A percentile compares a stretch with the other conserved stretches of the same genome.
phyloP scores from a whole-genome alignment of 2,797 vertebrate species.

The Pseudotriccus pelzelni region DNA sequence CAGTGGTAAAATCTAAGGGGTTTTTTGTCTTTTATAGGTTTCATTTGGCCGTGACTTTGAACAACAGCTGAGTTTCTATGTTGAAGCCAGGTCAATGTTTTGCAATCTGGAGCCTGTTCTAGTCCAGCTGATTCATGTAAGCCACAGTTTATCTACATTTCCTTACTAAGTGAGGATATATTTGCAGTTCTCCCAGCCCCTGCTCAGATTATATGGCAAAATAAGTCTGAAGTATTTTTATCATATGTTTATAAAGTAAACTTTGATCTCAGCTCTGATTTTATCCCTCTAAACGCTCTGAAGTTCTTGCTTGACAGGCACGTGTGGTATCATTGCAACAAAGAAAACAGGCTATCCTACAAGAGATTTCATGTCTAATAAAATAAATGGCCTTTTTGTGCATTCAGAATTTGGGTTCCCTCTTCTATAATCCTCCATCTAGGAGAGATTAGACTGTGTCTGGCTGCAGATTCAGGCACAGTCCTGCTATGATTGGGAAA shows the following conservation, averaged over 20 bases:
- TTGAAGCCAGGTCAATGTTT: constrained; percentile 93
- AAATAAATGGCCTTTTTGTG: background rate
- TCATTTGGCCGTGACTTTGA: constrained; percentile 98
- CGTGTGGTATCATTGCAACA: background rate
- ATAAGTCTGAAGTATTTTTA: background rate
- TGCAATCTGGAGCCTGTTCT: constrained; percentile 95
- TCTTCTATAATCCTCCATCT: background rate
- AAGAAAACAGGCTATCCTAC: background rate
- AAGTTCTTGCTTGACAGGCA: background rate
- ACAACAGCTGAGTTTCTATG: constrained; percentile 97
- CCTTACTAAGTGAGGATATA: background rate
- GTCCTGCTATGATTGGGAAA: background rate
- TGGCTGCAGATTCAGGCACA: background rate
- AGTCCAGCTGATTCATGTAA: constrained; percentile 94
- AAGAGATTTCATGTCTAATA: background rate
- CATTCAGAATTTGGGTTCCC: background rate
- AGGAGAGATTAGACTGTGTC: background rate
- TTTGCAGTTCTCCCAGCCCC: background rate
- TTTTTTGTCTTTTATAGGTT: constrained; percentile 77
- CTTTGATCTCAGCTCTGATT: background rate
- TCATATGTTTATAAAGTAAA: background rate
- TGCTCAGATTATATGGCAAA: background rate
- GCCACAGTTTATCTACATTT: constrained; percentile 29
- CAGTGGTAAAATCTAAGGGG: background rate
- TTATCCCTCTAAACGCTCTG: background rate